Evolutionary conservation across 2,888 invertebrate genomes (phyloP), one percentile per base, ranked within the genome.

Genomic region (Hydraecia micacea): DNA sequence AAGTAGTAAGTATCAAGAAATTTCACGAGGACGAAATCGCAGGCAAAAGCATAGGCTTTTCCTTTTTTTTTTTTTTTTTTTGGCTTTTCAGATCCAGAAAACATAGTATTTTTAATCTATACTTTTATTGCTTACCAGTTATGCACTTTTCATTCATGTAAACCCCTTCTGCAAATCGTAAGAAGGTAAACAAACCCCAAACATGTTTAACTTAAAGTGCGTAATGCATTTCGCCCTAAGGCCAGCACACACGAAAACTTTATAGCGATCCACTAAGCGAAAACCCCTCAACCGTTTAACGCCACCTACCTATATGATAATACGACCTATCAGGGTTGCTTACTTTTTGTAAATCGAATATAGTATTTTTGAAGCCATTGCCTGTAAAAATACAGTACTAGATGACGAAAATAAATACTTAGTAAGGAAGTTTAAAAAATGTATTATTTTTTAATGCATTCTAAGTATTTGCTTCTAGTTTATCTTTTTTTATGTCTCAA

Each of bases 261-360:
- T 79, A 77, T 72, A 63, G 67, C 67, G 62, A 69, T 52, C 67
- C 72, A 75, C 71, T 32, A 67, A 5, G 28, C 66, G 36, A 66
- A 76, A 75, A 77, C 77, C 87, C 69, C 67, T 81, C 73, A 86
- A 76, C 62, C 76, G 73, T 87, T 87, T 87, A 87, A 78, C 79
- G 55, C 73, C 69, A 60, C 78, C 73, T 79, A 77, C n/a, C n/a
- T 32, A 32, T 80, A 85, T 83, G 81, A 83, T 83, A 80, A 85
- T 75, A 75, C 73, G 75, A 85, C 89, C 88, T 82, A 87, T 81
- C 79, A 72, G n/a, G 55, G 55, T 11, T n/a, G 55, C 52, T 7
- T 11, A 58, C 55, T 13, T 58, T 55, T n/a, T 58, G 55, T 11
- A n/a, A 5, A 58, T n/a, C 52, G 52, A n/a, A 58, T 58, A n/a